Evolutionary conservation across 2,888 invertebrate species (phyloP).

Genomic region (Pemphredon lugubris): DNA sequence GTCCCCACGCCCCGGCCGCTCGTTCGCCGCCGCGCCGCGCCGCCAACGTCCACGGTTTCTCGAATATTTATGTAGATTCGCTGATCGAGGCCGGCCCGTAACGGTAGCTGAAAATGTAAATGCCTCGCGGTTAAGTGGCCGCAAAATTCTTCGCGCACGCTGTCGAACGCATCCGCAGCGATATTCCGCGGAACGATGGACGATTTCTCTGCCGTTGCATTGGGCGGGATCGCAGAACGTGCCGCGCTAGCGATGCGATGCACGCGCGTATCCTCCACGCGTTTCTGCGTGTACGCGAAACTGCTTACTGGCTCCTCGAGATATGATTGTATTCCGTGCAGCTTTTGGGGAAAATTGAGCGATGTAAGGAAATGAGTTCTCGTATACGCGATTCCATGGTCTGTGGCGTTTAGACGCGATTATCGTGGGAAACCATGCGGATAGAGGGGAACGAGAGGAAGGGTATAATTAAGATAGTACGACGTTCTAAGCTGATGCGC

Average conservation of each 20-base stretch:
- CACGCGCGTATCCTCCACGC: constrained; percentile 26
- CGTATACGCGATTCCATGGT: background rate
- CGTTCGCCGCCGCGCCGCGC: constrained; percentile 20
- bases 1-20: background rate
- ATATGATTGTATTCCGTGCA: constrained; percentile 57
- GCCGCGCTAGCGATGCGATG: constrained; percentile 50
- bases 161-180: constrained; percentile 55
- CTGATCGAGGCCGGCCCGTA: constrained; percentile 67
- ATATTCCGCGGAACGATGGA: background rate
- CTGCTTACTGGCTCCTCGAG: constrained; percentile 20
- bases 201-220: too few relatives aligned
- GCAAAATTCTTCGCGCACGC: constrained; percentile 62
- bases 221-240: constrained; percentile 62
- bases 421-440: constrained; percentile 4
- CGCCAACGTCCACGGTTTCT: constrained; percentile 2
- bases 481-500: background rate
- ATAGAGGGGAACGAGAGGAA: background rate
- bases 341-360: constrained; percentile 45
- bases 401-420: constrained; percentile 7
- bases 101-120: constrained; percentile 78
- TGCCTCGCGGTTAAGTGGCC: constrained; percentile 73
- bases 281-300: background rate
- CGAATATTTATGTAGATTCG: constrained; percentile 75
- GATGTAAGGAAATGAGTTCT: background rate
- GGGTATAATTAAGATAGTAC: background rate